phyloP scores from a whole-genome alignment of 2,888 invertebrate species.

The Orchestes rusci region DNA sequence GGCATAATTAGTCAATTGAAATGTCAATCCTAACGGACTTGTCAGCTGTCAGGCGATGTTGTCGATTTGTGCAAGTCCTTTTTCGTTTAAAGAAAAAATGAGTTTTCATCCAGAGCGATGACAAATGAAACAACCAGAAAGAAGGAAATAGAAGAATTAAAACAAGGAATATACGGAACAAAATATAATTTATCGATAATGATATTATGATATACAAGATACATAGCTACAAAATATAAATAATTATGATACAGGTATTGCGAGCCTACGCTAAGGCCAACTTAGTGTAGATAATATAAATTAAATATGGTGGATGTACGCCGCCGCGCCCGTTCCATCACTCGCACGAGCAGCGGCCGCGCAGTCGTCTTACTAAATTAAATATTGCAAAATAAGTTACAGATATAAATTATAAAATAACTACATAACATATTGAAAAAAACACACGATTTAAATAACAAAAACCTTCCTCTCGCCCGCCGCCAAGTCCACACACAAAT shows the following conservation, averaged over 20 bases:
- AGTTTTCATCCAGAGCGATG: no score
- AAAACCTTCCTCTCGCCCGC: slow-evolving; percentile 44
- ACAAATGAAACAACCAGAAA: no score
- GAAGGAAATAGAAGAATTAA: no score
- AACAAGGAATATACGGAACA: slow-evolving; percentile 42
- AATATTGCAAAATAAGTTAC: no score
- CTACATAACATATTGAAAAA: slow-evolving; percentile 43
- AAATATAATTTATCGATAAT: slow-evolving; percentile 48
- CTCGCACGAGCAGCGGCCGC: no score
- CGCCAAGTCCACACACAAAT: slow-evolving; percentile 29
- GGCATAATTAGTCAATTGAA: no score
- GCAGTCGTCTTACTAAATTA: slow-evolving; percentile 40
- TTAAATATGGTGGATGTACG: no score
- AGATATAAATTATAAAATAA: slow-evolving; percentile 48
- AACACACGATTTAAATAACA: slow-evolving; percentile 45
- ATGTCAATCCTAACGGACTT: no score
- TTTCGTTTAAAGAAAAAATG: no score
- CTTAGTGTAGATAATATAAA: slow-evolving; percentile 32
- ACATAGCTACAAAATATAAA: slow-evolving; percentile 42
- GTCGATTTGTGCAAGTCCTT: no score
- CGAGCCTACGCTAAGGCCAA: slow-evolving; percentile 28
- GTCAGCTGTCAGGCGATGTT: no score
- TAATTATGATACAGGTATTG: slow-evolving; percentile 44
- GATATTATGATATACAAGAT: slow-evolving; percentile 44
- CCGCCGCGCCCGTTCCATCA: no score